These are phyloP conservation scores for Hippocampus guttulatus DNA, from an alignment of 2,113 vertebrate genomes.

Conservation along the genomic window DNA sequence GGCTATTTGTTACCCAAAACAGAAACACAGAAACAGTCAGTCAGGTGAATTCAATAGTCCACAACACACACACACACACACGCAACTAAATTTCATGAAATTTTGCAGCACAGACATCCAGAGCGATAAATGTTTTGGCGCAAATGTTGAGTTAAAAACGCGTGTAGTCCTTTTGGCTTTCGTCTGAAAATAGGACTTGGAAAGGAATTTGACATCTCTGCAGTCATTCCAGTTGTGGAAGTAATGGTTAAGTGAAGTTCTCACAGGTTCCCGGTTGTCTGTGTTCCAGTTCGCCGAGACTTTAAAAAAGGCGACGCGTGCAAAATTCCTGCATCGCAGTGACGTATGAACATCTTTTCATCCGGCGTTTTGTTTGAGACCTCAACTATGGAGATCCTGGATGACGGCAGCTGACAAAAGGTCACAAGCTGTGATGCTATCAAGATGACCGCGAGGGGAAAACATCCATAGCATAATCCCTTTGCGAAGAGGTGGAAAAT, in stretches of 20 bases:
- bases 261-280: background rate
- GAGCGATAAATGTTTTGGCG: background rate
- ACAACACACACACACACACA: no score
- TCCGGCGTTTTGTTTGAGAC: constrained; percentile 58
- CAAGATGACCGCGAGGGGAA: constrained; percentile 35
- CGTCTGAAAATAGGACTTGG: background rate
- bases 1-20: background rate
- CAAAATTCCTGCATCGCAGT: constrained; percentile 48
- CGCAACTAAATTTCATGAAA: no score
- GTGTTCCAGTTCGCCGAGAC: background rate
- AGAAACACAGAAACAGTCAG: background rate
- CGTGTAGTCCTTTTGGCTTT: background rate
- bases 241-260: background rate
- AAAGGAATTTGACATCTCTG: background rate
- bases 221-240: background rate
- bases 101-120: no score
- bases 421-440: constrained; percentile 49
- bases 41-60: no score
- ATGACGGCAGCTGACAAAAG: constrained; percentile 54
- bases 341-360: constrained; percentile 57
- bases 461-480: constrained; percentile 42
- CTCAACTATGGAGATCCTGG: constrained; percentile 51
- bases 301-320: constrained; percentile 32
- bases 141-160: background rate
- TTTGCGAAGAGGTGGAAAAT: background rate